Base-by-base conservation (phyloP, 2,888 invertebrate genomes). In the Myopa tessellatipennis region DNA sequence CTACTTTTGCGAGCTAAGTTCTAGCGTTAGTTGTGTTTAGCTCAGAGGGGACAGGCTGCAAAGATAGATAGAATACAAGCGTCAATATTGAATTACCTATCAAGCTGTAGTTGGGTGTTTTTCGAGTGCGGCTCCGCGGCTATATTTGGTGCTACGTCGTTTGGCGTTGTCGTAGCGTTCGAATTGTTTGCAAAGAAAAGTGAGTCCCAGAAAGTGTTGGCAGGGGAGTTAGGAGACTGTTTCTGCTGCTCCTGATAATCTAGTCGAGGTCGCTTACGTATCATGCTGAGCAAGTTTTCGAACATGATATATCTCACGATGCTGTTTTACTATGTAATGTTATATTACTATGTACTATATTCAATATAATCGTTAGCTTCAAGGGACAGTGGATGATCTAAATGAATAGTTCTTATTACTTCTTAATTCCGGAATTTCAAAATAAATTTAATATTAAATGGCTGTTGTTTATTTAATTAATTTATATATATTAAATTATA, bases 261-360 rank as follows among this genome's bases (percentile, higher is more conserved):
- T 61, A 83, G 81, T 69, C 87, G 87, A 12, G 88, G 87, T 50
- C 88, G 85, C 81, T 88, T 88, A 70, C 84, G 85, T 75, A 88
- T 83, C 80, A 88, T 87, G 70, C 86, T 84, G 34, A 87, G 81
- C 71, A 88, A 81, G 79, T 85, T 87, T 60, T 84, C 86, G 76
- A 88, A 83, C 88, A 87, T 87, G 26, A 16, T 61, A 10, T 50
- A 50, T 55, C n/a, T 55, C 5, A 55, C 14, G 55, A 5, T 55
- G 55, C 10, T 1, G 5, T 55, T 55, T 45, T 45, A 45, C 45
- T 8, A 45, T 6, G 7, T 45, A 45, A 45, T 45, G 45, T 10
- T 45, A 45, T 8, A 45, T 8, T 45, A 45, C 45, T 6, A 45
- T 45, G 45, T 45, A 45, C 10, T 45, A 45, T 10, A 45, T 10